These are phyloP conservation scores for Ornithoptera priamus DNA, from an alignment of 2,888 invertebrate species.

Conservation along the genomic window DNA sequence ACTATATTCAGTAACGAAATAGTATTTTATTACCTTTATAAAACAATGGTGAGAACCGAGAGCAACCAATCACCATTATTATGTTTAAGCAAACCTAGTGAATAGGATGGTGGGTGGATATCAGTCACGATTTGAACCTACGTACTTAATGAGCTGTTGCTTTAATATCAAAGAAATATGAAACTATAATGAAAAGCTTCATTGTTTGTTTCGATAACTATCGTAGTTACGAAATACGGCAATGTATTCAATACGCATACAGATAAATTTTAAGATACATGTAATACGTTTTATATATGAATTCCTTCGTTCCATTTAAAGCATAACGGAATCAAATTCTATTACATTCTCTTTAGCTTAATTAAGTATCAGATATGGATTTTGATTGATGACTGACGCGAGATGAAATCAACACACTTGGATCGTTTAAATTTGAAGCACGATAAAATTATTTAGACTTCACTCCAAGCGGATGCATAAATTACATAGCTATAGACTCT, in stretches of 20 bases:
- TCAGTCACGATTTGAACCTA: constrained; percentile 17
- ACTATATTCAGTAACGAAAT: neutral
- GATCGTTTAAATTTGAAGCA: constrained; percentile 16
- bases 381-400: constrained; percentile 12
- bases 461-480: constrained; percentile 32
- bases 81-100: constrained; percentile 9
- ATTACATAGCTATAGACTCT: constrained; percentile 26
- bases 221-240: neutral
- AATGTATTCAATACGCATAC: no score
- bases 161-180: constrained; percentile 1
- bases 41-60: constrained; percentile 9
- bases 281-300: neutral
- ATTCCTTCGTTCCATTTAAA: neutral
- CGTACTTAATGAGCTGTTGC: constrained; percentile 13
- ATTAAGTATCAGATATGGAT: constrained; percentile 13
- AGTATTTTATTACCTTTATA: neutral
- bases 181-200: constrained; percentile 8
- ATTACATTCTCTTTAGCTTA: constrained; percentile 8
- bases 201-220: neutral
- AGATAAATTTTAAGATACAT: neutral
- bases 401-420: constrained; percentile 19
- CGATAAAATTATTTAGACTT: constrained; percentile 19
- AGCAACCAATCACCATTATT: constrained; percentile 1
- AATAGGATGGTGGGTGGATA: constrained; percentile 19
- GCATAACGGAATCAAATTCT: constrained; percentile 14